Evolutionary conservation across 2,888 invertebrate genomes (phyloP).

Genomic region (Alsophila aescularia): DNA sequence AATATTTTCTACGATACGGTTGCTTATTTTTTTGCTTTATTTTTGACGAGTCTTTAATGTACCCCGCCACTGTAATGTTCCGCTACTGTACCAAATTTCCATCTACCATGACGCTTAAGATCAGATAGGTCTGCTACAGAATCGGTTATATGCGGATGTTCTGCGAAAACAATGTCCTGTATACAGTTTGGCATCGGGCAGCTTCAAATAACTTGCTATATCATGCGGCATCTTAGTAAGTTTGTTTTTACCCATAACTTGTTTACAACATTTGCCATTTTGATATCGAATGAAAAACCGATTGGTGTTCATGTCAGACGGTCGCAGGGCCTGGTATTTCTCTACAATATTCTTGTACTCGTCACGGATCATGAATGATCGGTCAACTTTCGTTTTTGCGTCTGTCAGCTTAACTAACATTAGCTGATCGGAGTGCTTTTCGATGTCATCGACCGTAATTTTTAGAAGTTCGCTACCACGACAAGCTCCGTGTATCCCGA

Average conservation of each 20-base stretch:
- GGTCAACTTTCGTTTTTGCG: background rate
- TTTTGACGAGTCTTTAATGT: too few relatives aligned
- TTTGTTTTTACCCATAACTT: constrained; percentile 2
- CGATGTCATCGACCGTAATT: background rate
- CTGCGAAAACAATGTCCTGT: background rate
- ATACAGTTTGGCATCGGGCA: background rate
- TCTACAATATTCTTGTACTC: background rate
- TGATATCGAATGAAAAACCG: background rate
- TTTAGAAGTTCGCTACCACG: background rate
- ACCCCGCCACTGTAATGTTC: too few relatives aligned
- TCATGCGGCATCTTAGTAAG: constrained; percentile 3
- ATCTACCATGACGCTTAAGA: background rate
- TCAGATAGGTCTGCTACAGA: background rate
- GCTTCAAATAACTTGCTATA: constrained; percentile 11
- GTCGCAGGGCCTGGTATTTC: background rate
- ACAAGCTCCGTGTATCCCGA: background rate
- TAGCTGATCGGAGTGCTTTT: background rate
- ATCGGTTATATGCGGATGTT: background rate
- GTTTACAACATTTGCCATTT: background rate
- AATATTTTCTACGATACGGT: too few relatives aligned
- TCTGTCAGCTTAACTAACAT: background rate
- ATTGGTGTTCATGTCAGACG: background rate
- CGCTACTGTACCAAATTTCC: background rate
- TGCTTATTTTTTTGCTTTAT: too few relatives aligned
- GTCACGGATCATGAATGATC: background rate